Evolutionary conservation across 2,113 vertebrate species (phyloP), one percentile per base, ranked within the genome.

Genomic region (Bambusicola thoracicus): DNA sequence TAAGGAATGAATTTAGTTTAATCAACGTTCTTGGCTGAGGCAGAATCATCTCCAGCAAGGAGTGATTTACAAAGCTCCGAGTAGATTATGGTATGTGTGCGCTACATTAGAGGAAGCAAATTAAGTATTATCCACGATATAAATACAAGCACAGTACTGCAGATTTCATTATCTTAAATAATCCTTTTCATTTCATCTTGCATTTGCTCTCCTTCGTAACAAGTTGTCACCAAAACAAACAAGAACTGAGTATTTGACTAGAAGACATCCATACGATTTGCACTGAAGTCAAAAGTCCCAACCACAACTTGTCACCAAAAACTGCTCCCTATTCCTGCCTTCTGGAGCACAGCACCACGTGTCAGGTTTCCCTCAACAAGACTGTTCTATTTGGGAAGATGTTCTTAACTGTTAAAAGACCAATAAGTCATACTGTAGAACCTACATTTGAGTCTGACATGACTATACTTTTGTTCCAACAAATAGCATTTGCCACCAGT

Each of bases 1-100:
- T 92, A 81, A 86, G 91, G 80, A 95, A 76, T 76, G 13, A 82
- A 92, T 93, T 95, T 90, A 77, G 17, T 92, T 81, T 29, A 79
- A 90, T 91, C 76, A 56, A 10, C 56, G 49, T 84, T 88, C 69
- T 75, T 91, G 73, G 44, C 89, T 93, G 58, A 77, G 80, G 62
- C 73, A 90, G 62, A 89, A 72, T 70, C 8, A 10, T 85, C 49
- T 84, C 51, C 85, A 88, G 36, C 55, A 79, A 85, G 40, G 53
- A 82, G 14, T 13, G 44, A 79, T 76, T 65, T 85, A 59, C 30
- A 86, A 53, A 79, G 48, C 30, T 69, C 67, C 30, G 63, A 85
- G 48, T 41, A 81, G 66, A 44, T 61, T 59, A n/a, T 18, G 68
- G 11, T 74, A 21, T 77, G 67, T 77, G 44, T 79, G 58, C 81